These are phyloP conservation scores for Caenorhabditis angaria DNA, from an alignment of 2,888 invertebrate species.

Conservation along the genomic window DNA sequence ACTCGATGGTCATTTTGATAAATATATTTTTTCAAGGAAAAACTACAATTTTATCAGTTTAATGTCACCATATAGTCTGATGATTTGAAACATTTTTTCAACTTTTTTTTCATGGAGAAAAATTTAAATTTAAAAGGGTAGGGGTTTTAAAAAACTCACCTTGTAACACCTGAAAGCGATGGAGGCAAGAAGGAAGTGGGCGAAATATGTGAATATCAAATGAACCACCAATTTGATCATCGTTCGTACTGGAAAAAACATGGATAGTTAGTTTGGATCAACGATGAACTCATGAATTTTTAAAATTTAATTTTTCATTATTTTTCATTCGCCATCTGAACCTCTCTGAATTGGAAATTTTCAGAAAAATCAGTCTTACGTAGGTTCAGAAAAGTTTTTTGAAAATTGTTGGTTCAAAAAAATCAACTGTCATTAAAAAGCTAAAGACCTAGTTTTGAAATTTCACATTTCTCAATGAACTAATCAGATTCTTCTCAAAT, in stretches of 20 bases:
- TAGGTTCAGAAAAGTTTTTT: background rate
- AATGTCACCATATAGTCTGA: background rate
- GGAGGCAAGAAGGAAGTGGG: constrained; percentile 41
- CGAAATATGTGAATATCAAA: constrained; percentile 44
- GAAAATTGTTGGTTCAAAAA: no score
- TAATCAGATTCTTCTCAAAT: no score
- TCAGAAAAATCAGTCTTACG: no score
- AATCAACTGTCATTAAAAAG: no score
- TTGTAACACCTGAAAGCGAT: constrained; percentile 45
- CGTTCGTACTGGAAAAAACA: constrained; percentile 14
- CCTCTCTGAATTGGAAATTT: no score
- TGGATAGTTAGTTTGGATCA: no score
- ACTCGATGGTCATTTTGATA: no score
- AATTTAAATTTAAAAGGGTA: background rate
- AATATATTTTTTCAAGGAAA: constrained; percentile 9
- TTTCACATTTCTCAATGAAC: no score
- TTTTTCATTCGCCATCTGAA: no score
- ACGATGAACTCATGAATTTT: no score
- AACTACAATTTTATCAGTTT: constrained; percentile 4
- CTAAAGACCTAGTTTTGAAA: no score
- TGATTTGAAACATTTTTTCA: constrained; percentile 7
- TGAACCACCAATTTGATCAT: constrained; percentile 44
- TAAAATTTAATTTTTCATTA: no score
- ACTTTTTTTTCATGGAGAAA: background rate
- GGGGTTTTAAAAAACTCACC: constrained; percentile 22